These are phyloP conservation scores for Brachionichthys hirsutus DNA, from an alignment of 2,113 vertebrate species.

Conservation along the genomic window DNA sequence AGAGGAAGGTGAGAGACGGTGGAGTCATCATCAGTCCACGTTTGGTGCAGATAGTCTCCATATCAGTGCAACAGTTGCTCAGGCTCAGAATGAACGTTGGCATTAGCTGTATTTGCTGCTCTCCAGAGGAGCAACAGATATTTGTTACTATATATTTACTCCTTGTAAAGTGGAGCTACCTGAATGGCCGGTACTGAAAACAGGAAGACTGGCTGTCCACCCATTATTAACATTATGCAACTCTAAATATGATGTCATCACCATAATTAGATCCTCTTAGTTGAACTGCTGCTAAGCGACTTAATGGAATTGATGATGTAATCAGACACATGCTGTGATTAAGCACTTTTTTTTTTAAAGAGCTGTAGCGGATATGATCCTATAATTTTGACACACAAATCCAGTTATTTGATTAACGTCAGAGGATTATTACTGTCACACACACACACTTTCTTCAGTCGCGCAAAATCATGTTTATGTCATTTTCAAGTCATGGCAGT, in stretches of 20 bases:
- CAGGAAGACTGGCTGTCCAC: conserved; percentile 19
- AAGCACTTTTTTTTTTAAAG: conserved; percentile 9
- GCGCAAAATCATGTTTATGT: too few species aligned
- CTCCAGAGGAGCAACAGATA: conserved; percentile 1
- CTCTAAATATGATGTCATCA: conserved; percentile 39
- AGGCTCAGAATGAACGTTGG: not conserved
- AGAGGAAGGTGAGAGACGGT: not conserved
- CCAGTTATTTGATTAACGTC: not conserved
- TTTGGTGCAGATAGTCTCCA: too few species aligned
- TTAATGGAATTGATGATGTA: conserved; percentile 41
- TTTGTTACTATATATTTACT: conserved; percentile 3
- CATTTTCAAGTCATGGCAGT: too few species aligned
- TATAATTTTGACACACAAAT: too few species aligned
- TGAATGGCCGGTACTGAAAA: conserved; percentile 20
- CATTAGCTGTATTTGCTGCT: not conserved
- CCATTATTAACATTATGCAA: conserved; percentile 48
- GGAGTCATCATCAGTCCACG: too few species aligned
- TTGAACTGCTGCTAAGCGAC: conserved; percentile 20
- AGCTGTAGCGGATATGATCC: not conserved
- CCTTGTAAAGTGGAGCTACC: conserved; percentile 10
- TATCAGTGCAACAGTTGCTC: not conserved
- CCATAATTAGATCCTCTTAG: conserved; percentile 44
- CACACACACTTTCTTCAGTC: too few species aligned
- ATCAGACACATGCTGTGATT: conserved; percentile 28
- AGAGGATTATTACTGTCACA: too few species aligned